These are phyloP conservation scores for Andrena bucephala DNA, from an alignment of 2,888 invertebrate species.

Conservation along the genomic window DNA sequence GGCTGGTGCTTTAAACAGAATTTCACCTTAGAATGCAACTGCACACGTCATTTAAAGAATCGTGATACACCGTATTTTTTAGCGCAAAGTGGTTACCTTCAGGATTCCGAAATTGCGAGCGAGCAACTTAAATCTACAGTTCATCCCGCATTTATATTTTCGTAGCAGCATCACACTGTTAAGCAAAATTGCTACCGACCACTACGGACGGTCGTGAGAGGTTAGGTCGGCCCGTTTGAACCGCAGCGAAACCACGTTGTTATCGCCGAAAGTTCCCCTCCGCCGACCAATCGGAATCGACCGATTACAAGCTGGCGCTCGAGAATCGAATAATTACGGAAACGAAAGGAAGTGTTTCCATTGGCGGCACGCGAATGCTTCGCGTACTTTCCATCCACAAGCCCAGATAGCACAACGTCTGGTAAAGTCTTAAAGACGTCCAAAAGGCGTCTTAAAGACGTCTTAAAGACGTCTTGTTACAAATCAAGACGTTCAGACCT, in stretches of 20 bases:
- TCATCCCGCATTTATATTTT: conserved; percentile 56
- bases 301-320: neutral
- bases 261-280: neutral
- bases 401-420: no score
- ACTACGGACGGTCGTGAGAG: neutral
- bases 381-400: no score
- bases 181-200: neutral
- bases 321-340: no score
- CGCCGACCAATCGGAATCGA: neutral
- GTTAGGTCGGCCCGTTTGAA: conserved; percentile 16
- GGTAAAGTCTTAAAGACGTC: no score
- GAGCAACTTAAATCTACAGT: conserved; percentile 70
- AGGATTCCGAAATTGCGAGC: conserved; percentile 70
- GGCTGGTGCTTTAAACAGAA: conserved; percentile 33
- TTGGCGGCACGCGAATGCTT: neutral
- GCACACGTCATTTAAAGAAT: neutral
- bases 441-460: no score
- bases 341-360: neutral
- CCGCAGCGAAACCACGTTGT: conserved; percentile 5
- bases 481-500: no score
- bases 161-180: conserved; percentile 25
- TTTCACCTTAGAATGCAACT: neutral
- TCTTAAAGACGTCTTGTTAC: no score
- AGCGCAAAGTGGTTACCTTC: conserved; percentile 65
- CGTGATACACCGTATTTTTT: neutral